These are phyloP conservation scores for Aleiodes leptofemur DNA, from an alignment of 2,888 invertebrate genomes.

Conservation along the genomic window DNA sequence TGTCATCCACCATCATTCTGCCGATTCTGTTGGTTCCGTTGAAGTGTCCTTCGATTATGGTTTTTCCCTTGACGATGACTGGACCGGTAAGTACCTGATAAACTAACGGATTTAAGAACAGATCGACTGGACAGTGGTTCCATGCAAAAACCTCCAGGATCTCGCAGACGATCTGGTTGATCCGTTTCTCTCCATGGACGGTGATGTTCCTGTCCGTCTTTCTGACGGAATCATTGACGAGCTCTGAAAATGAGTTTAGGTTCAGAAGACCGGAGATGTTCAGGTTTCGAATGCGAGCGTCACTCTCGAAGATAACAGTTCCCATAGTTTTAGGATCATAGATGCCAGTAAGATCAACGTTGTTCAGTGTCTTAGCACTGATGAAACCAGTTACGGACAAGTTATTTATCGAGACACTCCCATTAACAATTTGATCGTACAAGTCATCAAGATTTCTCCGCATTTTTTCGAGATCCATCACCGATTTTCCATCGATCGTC, in stretches of 20 bases:
- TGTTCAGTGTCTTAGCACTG: slow-evolving; percentile 64
- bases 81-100: slow-evolving; percentile 61
- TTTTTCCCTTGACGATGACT: slow-evolving; percentile 60
- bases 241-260: slow-evolving; percentile 58
- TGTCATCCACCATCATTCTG: slow-evolving; percentile 48
- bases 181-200: slow-evolving; percentile 57
- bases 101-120: slow-evolving; percentile 57
- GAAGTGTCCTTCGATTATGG: slow-evolving; percentile 56
- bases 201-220: slow-evolving; percentile 59
- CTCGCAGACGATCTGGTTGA: slow-evolving; percentile 55
- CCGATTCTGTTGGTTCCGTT: slow-evolving; percentile 58
- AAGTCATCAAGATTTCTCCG: slow-evolving; percentile 42
- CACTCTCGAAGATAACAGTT: slow-evolving; percentile 54
- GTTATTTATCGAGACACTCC: slow-evolving; percentile 52
- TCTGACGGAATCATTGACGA: slow-evolving; percentile 57
- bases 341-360: slow-evolving; percentile 50
- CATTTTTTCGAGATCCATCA: slow-evolving; percentile 52
- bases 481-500: slow-evolving; percentile 57
- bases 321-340: slow-evolving; percentile 51
- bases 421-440: slow-evolving; percentile 52
- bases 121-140: slow-evolving; percentile 57
- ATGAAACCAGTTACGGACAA: slow-evolving; percentile 65
- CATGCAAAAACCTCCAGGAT: slow-evolving; percentile 52
- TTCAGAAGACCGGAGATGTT: slow-evolving; percentile 59
- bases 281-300: slow-evolving; percentile 58